Conservation (phyloP, 2,797 vertebrate species). For the Cygnus olor region DNA sequence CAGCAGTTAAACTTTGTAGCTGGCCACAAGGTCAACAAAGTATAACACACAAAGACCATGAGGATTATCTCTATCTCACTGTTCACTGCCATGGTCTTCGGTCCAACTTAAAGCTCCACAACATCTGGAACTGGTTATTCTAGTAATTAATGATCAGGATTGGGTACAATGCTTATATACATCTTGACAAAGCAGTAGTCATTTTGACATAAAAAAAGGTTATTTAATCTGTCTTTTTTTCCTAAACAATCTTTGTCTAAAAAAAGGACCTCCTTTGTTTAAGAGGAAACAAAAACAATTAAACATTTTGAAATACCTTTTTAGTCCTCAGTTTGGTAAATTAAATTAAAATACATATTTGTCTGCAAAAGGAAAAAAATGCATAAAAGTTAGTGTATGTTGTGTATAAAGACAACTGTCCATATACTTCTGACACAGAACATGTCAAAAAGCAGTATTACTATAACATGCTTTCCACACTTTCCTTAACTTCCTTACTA, state of each 20-base stretch:
- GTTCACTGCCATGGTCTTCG: background rate
- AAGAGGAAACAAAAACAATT: background rate
- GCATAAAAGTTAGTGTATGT: background rate
- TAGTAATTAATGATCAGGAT: background rate
- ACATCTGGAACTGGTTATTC: background rate
- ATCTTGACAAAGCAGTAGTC: background rate
- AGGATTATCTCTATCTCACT: background rate
- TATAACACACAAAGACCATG: background rate
- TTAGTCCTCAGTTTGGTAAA: background rate
- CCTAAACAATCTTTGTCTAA: background rate
- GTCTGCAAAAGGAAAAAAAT: background rate
- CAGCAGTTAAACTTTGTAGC: background rate
- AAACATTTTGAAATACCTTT: background rate
- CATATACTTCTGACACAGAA: background rate
- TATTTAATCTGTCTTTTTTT: background rate
- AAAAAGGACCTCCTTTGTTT: background rate
- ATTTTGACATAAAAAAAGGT: background rate
- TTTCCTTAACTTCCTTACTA: background rate
- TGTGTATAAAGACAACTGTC: background rate
- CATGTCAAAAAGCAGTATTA: background rate
- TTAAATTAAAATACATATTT: background rate
- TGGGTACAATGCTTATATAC: no score
- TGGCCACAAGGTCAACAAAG: constrained; percentile 7
- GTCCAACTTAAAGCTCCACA: background rate
- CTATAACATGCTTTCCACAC: background rate